These are phyloP conservation scores for Saxidomus purpurata DNA, from an alignment of 1,140 invertebrate genomes.

Conservation along the genomic window DNA sequence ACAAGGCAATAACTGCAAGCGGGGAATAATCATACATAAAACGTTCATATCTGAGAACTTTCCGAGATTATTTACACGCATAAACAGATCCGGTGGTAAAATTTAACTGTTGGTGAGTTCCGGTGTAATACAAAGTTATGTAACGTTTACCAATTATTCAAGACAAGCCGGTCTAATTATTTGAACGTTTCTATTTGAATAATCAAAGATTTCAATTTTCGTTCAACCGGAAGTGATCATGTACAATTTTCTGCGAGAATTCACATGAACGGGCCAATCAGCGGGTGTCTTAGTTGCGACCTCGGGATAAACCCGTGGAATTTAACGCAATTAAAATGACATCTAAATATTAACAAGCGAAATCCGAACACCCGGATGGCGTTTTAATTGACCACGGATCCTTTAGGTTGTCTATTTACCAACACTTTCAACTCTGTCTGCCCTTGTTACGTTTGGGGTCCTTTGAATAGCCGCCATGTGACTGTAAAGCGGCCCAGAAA, in stretches of 20 bases:
- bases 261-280: constrained; percentile 46
- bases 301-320: constrained; percentile 27
- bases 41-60: no score
- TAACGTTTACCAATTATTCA: no score
- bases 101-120: no score
- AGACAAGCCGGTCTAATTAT: neutral
- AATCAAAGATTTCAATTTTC: constrained; percentile 30
- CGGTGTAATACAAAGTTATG: no score
- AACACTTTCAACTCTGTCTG: constrained; percentile 47
- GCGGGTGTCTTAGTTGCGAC: constrained; percentile 23
- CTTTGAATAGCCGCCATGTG: neutral
- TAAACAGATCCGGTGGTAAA: no score
- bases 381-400: constrained; percentile 54
- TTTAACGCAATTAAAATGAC: constrained; percentile 36
- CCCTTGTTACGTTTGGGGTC: constrained; percentile 9
- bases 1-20: no score
- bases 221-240: constrained; percentile 54
- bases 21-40: no score
- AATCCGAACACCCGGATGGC: constrained; percentile 15
- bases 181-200: neutral
- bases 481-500: neutral
- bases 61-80: no score
- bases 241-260: constrained; percentile 57
- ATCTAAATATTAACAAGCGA: constrained; percentile 25
- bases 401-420: constrained; percentile 38